A percentile compares a stretch with the other conserved stretches of the same genome.
Conservation (phyloP, 1,140 invertebrate genomes). For the Bradysia coprophila region DNA sequence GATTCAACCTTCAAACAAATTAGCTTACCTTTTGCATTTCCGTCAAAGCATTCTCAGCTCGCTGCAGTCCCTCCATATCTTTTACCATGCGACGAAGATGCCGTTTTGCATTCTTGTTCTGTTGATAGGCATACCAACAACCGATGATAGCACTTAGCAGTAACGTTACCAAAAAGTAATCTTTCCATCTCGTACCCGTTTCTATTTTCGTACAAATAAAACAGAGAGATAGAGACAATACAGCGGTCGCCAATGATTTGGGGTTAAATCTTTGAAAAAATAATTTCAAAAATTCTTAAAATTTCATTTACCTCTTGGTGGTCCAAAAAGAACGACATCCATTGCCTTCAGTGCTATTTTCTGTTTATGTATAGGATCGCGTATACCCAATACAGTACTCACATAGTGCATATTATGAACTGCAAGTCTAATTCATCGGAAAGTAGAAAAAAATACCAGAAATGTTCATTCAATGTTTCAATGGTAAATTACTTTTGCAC, state of each 20-base stretch:
- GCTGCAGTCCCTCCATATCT: constrained; percentile 82
- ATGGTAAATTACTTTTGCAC: not conserved
- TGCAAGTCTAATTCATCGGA: constrained; percentile 78
- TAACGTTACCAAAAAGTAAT: constrained; percentile 65
- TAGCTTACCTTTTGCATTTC: constrained; percentile 53
- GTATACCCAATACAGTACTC: constrained; percentile 76
- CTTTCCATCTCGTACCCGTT: constrained; percentile 60
- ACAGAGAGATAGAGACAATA: not conserved
- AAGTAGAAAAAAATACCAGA: constrained; percentile 13
- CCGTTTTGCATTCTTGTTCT: constrained; percentile 68
- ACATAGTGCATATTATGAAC: constrained; percentile 81
- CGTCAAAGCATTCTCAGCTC: constrained; percentile 69
- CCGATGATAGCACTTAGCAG: constrained; percentile 66
- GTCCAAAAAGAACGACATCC: constrained; percentile 93
- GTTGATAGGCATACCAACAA: constrained; percentile 78
- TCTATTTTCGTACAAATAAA: constrained; percentile 11
- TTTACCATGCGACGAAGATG: constrained; percentile 77
- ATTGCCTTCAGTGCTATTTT: constrained; percentile 92
- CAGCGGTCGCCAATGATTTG: not conserved
- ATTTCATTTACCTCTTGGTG: constrained; percentile 66
- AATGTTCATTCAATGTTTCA: constrained; percentile 1
- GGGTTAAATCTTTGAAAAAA: no score
- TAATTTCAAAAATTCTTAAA: not conserved
- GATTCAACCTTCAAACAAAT: no score
- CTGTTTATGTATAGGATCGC: constrained; percentile 91